Conservation (phyloP, 1,140 invertebrate species). For the Lordiphosa mommai region DNA sequence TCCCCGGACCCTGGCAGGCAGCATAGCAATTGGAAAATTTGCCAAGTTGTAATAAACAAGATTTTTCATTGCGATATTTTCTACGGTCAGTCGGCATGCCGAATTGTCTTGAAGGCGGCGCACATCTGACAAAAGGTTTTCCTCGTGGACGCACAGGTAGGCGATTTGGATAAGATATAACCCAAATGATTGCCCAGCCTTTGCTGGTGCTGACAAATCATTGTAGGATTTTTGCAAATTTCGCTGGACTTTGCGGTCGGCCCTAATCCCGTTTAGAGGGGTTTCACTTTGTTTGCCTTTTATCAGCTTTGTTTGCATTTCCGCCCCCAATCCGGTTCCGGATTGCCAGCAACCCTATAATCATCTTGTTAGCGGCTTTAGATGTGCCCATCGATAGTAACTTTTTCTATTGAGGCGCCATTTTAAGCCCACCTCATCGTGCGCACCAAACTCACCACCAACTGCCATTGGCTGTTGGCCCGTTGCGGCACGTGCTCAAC, state of each 20-base stretch:
- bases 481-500: conserved; percentile 56
- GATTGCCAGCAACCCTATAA: conserved; percentile 45
- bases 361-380: conserved; percentile 73
- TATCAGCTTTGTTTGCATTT: conserved; percentile 58
- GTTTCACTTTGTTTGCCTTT: conserved; percentile 18
- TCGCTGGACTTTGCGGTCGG: conserved; percentile 46
- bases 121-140: conserved; percentile 36
- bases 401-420: conserved; percentile 47
- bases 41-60: conserved; percentile 77
- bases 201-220: conserved; percentile 66
- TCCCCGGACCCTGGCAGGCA: conserved; percentile 15
- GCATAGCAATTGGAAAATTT: conserved; percentile 70
- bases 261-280: conserved; percentile 47
- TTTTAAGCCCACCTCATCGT: conserved; percentile 44
- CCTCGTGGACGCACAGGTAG: conserved; percentile 20
- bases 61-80: conserved; percentile 66
- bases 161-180: conserved; percentile 63
- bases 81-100: conserved; percentile 37
- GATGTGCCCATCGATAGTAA: conserved; percentile 45
- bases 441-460: conserved; percentile 43
- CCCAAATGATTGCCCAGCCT: conserved; percentile 10
- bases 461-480: conserved; percentile 36
- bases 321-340: conserved; percentile 63
- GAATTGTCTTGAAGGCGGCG: conserved; percentile 49
- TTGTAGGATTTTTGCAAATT: conserved; percentile 66